Percentiles rank a stretch among this genome's conserved stretches.
These are phyloP conservation scores for Anisognathus igniventris DNA, from an alignment of 2,797 vertebrate genomes.

Conservation along the genomic window DNA sequence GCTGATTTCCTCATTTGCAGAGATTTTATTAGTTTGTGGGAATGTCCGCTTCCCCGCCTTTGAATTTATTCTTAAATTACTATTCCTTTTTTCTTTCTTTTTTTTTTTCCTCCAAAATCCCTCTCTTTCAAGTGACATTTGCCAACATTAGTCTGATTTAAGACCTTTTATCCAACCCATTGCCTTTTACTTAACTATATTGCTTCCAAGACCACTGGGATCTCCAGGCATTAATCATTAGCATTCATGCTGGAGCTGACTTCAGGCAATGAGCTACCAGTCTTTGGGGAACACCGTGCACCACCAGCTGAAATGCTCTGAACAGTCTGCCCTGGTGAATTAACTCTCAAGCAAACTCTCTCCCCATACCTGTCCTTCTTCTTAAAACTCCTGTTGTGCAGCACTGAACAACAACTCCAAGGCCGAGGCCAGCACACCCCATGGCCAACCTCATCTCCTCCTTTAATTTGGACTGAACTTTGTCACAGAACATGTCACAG, in stretches of 20 bases:
- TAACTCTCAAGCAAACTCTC: neutral
- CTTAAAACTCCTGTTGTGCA: neutral
- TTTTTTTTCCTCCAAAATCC: neutral
- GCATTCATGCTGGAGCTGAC: slow-evolving; percentile 13
- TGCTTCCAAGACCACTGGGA: slow-evolving; percentile 62
- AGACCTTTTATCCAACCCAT: slow-evolving; percentile 67
- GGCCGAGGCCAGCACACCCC: neutral
- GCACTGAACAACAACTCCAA: accelerated
- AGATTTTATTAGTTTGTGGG: slow-evolving; percentile 49
- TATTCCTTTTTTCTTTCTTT: neutral
- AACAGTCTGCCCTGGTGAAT: slow-evolving; percentile 22
- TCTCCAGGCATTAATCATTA: slow-evolving; percentile 44
- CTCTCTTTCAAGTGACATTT: slow-evolving; percentile 68
- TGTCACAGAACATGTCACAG: neutral
- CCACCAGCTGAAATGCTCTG: slow-evolving; percentile 14
- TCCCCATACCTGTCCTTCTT: neutral
- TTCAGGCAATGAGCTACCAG: slow-evolving; percentile 19
- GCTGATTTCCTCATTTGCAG: slow-evolving; percentile 58
- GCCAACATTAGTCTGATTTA: slow-evolving; percentile 63
- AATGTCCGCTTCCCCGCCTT: slow-evolving; percentile 28
- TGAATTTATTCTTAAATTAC: slow-evolving; percentile 50
- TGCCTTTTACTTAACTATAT: slow-evolving; percentile 67
- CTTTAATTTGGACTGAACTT: neutral
- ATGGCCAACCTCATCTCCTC: accelerated
- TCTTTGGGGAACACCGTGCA: neutral